Evolutionary conservation across 2,113 vertebrate genomes (phyloP).

Genomic region (Lutjanus erythropterus): DNA sequence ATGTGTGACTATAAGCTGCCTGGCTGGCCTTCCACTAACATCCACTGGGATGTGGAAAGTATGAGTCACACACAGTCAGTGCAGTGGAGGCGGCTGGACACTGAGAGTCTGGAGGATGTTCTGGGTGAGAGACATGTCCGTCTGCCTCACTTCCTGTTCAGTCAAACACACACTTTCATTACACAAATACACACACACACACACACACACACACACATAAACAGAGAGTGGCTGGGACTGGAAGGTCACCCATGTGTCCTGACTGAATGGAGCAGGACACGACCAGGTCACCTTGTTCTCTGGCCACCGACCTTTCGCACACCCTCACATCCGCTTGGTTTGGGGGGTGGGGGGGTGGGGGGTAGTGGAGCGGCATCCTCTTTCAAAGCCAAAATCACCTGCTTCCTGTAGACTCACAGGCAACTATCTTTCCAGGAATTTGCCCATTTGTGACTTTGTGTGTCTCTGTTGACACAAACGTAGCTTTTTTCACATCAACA

Average conservation of each 20-base stretch:
- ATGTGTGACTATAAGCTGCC: conserved; percentile 54
- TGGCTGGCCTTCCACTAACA: conserved; percentile 66
- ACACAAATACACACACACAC: conserved; percentile 37
- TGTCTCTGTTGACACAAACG: conserved; percentile 8
- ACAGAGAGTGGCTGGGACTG: conserved; percentile 26
- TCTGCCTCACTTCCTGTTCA: conserved; percentile 77
- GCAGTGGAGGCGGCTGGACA: conserved; percentile 65
- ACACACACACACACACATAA: too few species aligned
- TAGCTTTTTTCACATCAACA: background rate
- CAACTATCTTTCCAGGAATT: conserved; percentile 70
- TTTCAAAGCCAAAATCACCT: conserved; percentile 57
- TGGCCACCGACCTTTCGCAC: conserved; percentile 60
- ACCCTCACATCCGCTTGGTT: conserved; percentile 45
- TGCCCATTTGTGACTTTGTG: conserved; percentile 22
- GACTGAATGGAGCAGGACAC: conserved; percentile 33
- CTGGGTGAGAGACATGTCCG: conserved; percentile 79
- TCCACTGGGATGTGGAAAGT: conserved; percentile 80
- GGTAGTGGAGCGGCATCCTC: conserved; percentile 39
- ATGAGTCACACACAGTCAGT: conserved; percentile 78
- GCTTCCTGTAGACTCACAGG: conserved; percentile 57
- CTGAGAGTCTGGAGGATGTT: conserved; percentile 78
- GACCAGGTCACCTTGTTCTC: conserved; percentile 50
- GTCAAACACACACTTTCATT: conserved; percentile 51
- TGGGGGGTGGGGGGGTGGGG: background rate
- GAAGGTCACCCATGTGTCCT: conserved; percentile 44